Base-by-base conservation (phyloP, 2,797 vertebrate species). In the Moxostoma hubbsi region DNA sequence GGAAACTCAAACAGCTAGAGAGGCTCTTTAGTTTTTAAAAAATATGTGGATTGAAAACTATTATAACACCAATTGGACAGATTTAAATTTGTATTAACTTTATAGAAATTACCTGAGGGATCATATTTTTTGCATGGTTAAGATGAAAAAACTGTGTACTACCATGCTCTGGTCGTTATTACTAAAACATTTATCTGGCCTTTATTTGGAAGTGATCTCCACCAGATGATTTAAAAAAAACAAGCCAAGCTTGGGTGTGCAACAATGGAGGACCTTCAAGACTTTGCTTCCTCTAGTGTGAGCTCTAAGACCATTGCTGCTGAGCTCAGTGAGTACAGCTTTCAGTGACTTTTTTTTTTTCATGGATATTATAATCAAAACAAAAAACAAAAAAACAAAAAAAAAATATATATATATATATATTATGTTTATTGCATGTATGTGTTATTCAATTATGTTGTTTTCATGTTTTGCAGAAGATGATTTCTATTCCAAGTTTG, bases 401-500 rank as follows among this genome's bases (percentile, higher is more conserved):
- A n/a, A n/a, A n/a, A n/a, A n/a, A n/a, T n/a, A n/a, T n/a, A n/a
- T n/a, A n/a, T n/a, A n/a, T n/a, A n/a, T n/a, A n/a, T n/a, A n/a
- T n/a, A n/a, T n/a, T n/a, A 36, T 36, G 36, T 36, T 62, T 62
- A 36, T 84, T 93, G 63, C 88, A 89, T 92, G 87, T 89, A 88
- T 85, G 4, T 64, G 5, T 63, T 47, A 36, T 36, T 82, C 7
- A 82, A 6, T 73, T 84, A n/a, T 74, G 63, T 64, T 53, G 1
- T 73, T 68, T 36, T 18, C 0, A 4, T 75, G 64, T 66, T 36
- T 88, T 90, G 70, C 81, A 95, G 94, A 92, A 84, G 93, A 94
- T 85, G 91, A 91, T 0, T 91, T 85, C 72, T 95, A 91, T 53
- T 91, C 89, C 85, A 93, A 89, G 80, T 90, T 95, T 6, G 73